Base-by-base conservation (phyloP, 2,888 invertebrate genomes). In the Psylliodes chrysocephalus region DNA sequence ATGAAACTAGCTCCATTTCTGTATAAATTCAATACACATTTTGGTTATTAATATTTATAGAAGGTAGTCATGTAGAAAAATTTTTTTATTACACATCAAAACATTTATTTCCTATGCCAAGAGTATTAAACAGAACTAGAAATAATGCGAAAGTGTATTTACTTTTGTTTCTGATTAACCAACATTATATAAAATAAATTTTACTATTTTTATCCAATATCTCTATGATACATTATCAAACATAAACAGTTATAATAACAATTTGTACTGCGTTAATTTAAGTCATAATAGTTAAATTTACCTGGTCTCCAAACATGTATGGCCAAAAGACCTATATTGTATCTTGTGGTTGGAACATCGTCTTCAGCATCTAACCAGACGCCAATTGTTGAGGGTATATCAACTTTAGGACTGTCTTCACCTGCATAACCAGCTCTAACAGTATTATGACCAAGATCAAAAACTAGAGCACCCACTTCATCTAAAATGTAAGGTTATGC, bases 401-500 rank as follows among this genome's bases (percentile, higher is more conserved):
- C 90, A 57, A 87, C 86, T 82, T 90, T 90, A 22, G 91, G 91
- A 59, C 86, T 86, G 78, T 92, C 91, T 82, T 91, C 91, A 35
- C 91, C 91, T 54, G 90, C 91, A 85, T 89, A 92, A 52, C 91
- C 91, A 57, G 88, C 89, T 55, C 91, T 84, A 51, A 90, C 84
- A 19, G 89, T 88, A 78, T 88, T 89, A 69, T 90, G 89, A 15
- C 91, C 91, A 69, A 89, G 84, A 80, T 92, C 91, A 81, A 91
- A 88, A 60, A 91, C 91, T 60, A 91, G 80, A 15, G 91, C 91
- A 42, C 91, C 90, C 68, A 91, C 90, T 79, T 91, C 91, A 85
- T 92, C 91, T 86, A 68, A 57, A 74, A 72, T 62, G 49, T 60
- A 17, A 69, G 71, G 71, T 70, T 72, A 73, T 60, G 56, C 62